These are phyloP conservation scores for Helogale parvula DNA, from an alignment of 2,113 vertebrate genomes.

Conservation along the genomic window DNA sequence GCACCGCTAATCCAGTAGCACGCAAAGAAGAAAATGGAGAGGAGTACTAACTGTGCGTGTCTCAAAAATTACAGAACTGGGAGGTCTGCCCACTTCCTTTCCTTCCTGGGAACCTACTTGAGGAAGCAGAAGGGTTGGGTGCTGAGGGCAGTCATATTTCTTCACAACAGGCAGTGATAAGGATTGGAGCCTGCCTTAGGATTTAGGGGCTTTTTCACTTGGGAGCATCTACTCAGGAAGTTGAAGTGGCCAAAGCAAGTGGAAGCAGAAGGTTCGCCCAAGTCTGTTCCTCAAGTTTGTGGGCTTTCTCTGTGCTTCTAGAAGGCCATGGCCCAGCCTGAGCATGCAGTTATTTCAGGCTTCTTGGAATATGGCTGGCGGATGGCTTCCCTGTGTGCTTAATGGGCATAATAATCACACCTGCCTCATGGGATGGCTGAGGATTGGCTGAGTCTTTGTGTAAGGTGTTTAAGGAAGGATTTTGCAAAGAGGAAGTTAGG, in stretches of 20 bases:
- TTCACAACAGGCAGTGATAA: neutral
- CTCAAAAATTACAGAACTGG: neutral
- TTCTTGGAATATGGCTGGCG: neutral
- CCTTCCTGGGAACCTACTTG: neutral
- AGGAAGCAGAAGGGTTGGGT: neutral
- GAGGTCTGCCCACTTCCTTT: neutral
- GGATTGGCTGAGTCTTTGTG: neutral
- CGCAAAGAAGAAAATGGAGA: neutral
- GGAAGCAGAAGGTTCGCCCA: neutral
- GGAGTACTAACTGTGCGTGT: neutral
- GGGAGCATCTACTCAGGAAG: neutral
- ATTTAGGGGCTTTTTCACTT: neutral
- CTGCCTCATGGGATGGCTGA: neutral
- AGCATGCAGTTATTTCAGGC: neutral
- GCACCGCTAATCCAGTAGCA: neutral
- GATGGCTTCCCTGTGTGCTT: neutral
- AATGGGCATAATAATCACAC: neutral
- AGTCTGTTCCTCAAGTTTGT: neutral
- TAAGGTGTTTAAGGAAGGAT: neutral
- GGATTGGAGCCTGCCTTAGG: neutral
- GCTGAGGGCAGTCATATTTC: neutral
- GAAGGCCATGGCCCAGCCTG: neutral
- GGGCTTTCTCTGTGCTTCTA: neutral
- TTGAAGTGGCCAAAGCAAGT: neutral
- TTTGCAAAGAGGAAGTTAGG: neutral